Conservation (phyloP, 2,797 vertebrate genomes). For the Pampus argenteus region DNA sequence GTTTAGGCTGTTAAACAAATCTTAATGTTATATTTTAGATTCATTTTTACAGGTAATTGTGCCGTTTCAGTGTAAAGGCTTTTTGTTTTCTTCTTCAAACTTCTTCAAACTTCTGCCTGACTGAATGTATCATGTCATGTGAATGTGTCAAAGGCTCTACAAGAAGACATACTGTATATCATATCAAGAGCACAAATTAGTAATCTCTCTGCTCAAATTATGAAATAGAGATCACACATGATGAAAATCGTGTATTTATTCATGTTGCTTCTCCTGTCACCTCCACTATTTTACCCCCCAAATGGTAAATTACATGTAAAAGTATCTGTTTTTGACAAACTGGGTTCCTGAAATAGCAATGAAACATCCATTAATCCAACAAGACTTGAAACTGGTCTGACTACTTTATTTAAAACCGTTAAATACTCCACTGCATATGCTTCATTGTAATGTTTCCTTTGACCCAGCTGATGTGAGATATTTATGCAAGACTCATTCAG, state of each 20-base stretch:
- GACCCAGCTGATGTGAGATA: slow-evolving; percentile 60
- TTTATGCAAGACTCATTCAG: slow-evolving; percentile 75
- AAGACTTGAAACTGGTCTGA: slow-evolving; percentile 37
- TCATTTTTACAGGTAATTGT: too few species aligned
- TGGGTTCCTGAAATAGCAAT: neutral
- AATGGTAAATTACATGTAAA: neutral
- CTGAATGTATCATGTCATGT: too few species aligned
- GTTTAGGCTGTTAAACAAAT: too few species aligned
- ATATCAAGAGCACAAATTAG: neutral
- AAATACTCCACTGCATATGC: slow-evolving; percentile 28
- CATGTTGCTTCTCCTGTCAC: neutral
- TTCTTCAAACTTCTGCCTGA: too few species aligned
- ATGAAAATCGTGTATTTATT: too few species aligned
- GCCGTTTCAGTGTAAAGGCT: too few species aligned
- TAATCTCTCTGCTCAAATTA: neutral
- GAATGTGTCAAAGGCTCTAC: too few species aligned
- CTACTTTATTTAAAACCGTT: slow-evolving; percentile 41
- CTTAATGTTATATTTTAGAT: too few species aligned
- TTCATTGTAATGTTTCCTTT: slow-evolving; percentile 41
- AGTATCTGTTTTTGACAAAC: too few species aligned
- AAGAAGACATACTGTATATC: neutral
- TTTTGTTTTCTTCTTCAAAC: too few species aligned
- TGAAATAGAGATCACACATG: neutral
- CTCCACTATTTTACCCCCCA: neutral
- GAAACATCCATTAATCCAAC: slow-evolving; percentile 11